Evolutionary conservation across 2,888 invertebrate genomes (phyloP).

Genomic region (Caenorhabditis sp.): DNA sequence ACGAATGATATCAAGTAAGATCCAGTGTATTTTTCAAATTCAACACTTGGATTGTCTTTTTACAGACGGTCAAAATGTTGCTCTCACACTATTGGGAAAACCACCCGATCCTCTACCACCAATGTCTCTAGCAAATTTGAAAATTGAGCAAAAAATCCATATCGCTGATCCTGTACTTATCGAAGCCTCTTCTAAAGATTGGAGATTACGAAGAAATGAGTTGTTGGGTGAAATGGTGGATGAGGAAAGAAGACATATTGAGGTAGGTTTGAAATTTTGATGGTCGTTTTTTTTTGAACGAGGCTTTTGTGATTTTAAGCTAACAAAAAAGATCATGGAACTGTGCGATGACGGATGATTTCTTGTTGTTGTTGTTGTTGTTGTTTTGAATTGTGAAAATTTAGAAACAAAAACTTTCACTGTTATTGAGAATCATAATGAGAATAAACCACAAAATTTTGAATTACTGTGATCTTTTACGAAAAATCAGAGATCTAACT

Average conservation of each 20-base stretch:
- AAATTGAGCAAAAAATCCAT: constrained; percentile 41
- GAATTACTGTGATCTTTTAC: too few species aligned
- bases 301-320: too few species aligned
- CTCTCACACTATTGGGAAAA: constrained; percentile 64
- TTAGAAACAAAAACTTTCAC: too few species aligned
- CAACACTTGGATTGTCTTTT: background rate
- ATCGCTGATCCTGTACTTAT: constrained; percentile 40
- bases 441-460: too few species aligned
- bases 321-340: too few species aligned
- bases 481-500: too few species aligned
- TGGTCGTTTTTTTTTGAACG: background rate
- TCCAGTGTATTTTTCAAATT: background rate
- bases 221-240: constrained; percentile 85
- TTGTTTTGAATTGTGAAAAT: too few species aligned
- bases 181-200: constrained; percentile 80
- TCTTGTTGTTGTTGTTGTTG: too few species aligned
- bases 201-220: constrained; percentile 81
- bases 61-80: constrained; percentile 66
- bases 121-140: constrained; percentile 14
- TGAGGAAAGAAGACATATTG: constrained; percentile 60
- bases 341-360: too few species aligned
- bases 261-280: too few species aligned
- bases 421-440: too few species aligned
- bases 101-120: constrained; percentile 50
- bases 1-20: constrained; percentile 79